Evolutionary conservation across 2,113 vertebrate species (phyloP).

Genomic region (Mixornis gularis): DNA sequence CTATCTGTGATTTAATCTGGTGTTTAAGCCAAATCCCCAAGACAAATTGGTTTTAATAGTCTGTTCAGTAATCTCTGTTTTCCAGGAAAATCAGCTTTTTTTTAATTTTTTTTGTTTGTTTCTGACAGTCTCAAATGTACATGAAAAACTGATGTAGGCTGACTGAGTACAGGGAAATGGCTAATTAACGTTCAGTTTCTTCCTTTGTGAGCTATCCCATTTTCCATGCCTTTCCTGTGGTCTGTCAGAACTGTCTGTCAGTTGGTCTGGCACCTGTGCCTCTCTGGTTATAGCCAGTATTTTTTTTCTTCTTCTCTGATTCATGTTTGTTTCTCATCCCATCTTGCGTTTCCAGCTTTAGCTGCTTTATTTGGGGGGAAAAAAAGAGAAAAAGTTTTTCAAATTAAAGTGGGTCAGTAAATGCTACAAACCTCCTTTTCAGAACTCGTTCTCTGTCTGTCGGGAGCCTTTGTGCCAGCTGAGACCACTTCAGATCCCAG

Average conservation of each 20-base stretch:
- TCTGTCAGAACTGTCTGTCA: not conserved
- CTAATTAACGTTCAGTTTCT: not conserved
- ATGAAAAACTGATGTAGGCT: not conserved
- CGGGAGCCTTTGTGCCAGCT: not conserved
- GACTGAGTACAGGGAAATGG: not conserved
- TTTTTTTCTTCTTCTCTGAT: not conserved
- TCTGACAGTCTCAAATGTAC: not conserved
- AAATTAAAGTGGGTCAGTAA: not conserved
- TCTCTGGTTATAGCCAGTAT: not conserved
- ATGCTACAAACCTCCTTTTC: not conserved
- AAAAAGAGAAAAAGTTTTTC: not conserved
- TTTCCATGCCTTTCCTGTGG: not conserved
- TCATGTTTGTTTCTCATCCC: not conserved
- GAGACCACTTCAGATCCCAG: not conserved
- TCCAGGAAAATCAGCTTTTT: not conserved
- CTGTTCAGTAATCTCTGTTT: not conserved
- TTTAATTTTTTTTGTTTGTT: not conserved
- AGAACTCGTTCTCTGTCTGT: not conserved
- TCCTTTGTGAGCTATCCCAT: not conserved
- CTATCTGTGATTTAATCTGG: constrained; percentile 18
- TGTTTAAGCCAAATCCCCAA: constrained; percentile 25
- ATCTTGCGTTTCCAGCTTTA: not conserved
- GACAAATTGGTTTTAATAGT: not conserved
- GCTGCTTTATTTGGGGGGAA: not conserved
- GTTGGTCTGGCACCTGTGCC: not conserved